Evolutionary conservation across 2,888 invertebrate species (phyloP).

Genomic region (Ormyrus rosae): DNA sequence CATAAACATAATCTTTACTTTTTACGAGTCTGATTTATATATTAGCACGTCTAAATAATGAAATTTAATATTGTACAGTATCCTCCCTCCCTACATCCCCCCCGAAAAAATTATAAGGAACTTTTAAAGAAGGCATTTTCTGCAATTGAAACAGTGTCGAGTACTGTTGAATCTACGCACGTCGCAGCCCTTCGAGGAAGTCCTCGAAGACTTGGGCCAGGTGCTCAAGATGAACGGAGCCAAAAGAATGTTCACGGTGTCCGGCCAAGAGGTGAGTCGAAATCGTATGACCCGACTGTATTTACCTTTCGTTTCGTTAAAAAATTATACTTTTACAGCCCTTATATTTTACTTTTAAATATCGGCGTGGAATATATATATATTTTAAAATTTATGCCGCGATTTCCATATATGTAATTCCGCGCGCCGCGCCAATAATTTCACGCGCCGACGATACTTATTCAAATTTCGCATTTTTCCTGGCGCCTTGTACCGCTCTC

Average conservation of each 20-base stretch:
- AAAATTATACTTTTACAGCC: not conserved
- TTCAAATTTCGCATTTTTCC: not conserved
- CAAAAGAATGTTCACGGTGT: conserved; percentile 93
- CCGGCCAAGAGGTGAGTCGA: conserved; percentile 89
- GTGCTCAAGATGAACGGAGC: conserved; percentile 94
- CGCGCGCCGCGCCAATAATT: too few species aligned
- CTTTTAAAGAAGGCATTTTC: too few species aligned
- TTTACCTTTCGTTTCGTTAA: not conserved
- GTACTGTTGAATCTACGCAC: conserved; percentile 94
- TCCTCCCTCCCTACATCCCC: too few species aligned
- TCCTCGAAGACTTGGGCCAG: conserved; percentile 93
- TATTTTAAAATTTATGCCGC: too few species aligned
- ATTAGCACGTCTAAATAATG: too few species aligned
- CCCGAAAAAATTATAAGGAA: too few species aligned
- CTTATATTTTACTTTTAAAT: not conserved
- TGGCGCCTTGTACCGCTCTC: not conserved
- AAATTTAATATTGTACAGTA: too few species aligned
- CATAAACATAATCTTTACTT: too few species aligned
- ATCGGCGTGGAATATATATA: too few species aligned
- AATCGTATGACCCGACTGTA: not conserved
- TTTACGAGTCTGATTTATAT: too few species aligned
- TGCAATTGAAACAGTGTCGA: conserved; percentile 82
- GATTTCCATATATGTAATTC: too few species aligned
- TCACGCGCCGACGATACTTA: too few species aligned
- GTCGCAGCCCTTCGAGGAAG: conserved; percentile 95